phyloP scores from a whole-genome alignment of 1,140 invertebrate genomes.

The Thaumetopoea pityocampa region DNA sequence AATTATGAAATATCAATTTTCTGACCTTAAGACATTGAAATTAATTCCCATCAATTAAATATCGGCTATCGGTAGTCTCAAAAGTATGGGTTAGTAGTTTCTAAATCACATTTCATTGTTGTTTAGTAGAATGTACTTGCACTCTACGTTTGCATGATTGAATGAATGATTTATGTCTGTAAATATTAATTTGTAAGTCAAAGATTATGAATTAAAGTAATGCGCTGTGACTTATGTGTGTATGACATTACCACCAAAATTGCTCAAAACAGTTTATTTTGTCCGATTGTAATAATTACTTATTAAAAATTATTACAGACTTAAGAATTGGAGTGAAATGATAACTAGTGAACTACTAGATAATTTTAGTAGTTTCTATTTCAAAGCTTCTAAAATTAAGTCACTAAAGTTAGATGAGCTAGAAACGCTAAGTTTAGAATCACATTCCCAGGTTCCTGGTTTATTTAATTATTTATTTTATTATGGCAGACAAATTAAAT shows the following conservation, averaged over 20 bases:
- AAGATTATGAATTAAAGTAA: slow-evolving; percentile 38
- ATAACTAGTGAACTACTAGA: slow-evolving; percentile 6
- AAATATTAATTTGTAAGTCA: slow-evolving; percentile 42
- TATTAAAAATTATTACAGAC: neutral
- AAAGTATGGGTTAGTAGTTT: slow-evolving; percentile 26
- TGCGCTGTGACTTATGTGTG: slow-evolving; percentile 52
- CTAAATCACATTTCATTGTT: slow-evolving; percentile 49
- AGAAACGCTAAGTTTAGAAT: slow-evolving; percentile 20
- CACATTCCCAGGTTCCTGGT: slow-evolving; percentile 10
- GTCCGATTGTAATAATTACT: slow-evolving; percentile 1
- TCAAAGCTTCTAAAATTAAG: too few species aligned
- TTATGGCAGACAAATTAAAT: too few species aligned
- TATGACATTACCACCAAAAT: slow-evolving; percentile 33
- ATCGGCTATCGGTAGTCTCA: slow-evolving; percentile 13
- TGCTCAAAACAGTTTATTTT: slow-evolving; percentile 42
- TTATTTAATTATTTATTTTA: too few species aligned
- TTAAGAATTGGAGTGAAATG: slow-evolving; percentile 6
- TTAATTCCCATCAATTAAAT: too few species aligned
- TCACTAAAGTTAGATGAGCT: slow-evolving; percentile 24
- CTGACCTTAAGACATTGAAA: too few species aligned
- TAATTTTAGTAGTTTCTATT: too few species aligned
- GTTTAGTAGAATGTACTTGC: slow-evolving; percentile 51
- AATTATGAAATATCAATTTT: too few species aligned
- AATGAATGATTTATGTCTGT: slow-evolving; percentile 39
- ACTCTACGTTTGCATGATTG: slow-evolving; percentile 49